Conservation (phyloP, 30 jellyfish, hydroid and myxozoan genomes). For the Clytia hemisphaerica region DNA sequence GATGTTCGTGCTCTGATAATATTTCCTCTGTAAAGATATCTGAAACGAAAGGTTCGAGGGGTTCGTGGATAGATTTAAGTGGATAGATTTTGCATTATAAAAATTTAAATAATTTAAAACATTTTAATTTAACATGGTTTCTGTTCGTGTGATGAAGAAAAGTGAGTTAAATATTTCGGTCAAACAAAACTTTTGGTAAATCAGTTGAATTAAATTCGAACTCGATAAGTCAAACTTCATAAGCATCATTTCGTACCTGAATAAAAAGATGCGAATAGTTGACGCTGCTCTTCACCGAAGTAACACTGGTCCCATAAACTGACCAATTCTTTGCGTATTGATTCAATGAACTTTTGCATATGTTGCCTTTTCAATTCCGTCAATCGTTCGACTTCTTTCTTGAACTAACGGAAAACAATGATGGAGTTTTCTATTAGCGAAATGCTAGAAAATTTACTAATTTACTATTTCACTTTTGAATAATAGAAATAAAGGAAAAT, state of each 20-base stretch:
- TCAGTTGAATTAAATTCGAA: no score
- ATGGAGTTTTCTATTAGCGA: not conserved
- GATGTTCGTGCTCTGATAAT: conserved; percentile 91
- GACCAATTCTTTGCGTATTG: conserved; percentile 74
- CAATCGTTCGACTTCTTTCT: conserved; percentile 56
- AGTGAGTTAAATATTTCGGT: no score
- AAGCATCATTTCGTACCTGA: conserved; percentile 48
- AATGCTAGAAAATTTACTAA: not conserved
- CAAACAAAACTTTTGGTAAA: no score
- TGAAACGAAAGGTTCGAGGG: conserved; percentile 9
- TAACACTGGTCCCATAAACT: conserved; percentile 88
- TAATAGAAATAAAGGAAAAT: not conserved
- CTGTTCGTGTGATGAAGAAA: no score
- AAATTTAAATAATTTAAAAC: no score
- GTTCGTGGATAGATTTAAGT: no score
- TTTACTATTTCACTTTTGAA: not conserved
- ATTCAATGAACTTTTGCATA: conserved; percentile 69
- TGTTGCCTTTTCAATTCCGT: conserved; percentile 76
- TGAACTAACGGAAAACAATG: conserved; percentile 22
- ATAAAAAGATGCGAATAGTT: conserved; percentile 54
- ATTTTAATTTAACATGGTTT: no score
- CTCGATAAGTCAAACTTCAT: no score
- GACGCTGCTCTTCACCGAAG: conserved; percentile 71
- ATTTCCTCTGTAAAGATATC: conserved; percentile 90
- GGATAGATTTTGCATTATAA: no score